phyloP scores from a whole-genome alignment of 2,797 vertebrate genomes.

The Oceanodroma leucorhoa region DNA sequence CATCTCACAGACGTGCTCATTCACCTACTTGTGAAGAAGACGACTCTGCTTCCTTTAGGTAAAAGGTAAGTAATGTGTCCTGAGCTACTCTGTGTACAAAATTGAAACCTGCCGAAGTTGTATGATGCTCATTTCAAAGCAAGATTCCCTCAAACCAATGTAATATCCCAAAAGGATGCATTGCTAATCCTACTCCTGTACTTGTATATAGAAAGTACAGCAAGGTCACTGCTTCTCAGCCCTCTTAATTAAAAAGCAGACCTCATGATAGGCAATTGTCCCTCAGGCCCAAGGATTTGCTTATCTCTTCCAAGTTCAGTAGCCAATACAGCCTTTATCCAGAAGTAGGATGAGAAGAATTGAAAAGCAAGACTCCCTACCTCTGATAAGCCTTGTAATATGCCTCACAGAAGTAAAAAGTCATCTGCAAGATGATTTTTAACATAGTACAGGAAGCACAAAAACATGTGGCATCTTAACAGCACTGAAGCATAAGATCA shows the following conservation, averaged over 20 bases:
- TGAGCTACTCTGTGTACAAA: background rate
- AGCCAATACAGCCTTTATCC: background rate
- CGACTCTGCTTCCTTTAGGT: background rate
- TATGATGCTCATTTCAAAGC: background rate
- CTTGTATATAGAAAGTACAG: background rate
- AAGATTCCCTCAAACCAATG: background rate
- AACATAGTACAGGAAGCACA: background rate
- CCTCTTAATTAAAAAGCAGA: slow-evolving; percentile 43
- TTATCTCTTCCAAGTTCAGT: slow-evolving; percentile 44
- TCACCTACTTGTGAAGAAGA: background rate
- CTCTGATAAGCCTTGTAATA: background rate
- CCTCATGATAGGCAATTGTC: background rate
- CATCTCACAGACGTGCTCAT: background rate
- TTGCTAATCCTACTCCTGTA: background rate
- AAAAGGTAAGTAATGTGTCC: background rate
- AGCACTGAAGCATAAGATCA: background rate
- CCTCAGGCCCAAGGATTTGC: slow-evolving; percentile 10
- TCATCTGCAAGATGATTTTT: background rate
- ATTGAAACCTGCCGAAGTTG: background rate
- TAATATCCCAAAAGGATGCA: background rate
- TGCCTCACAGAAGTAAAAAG: background rate
- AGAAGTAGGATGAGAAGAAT: background rate
- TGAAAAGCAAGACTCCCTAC: background rate
- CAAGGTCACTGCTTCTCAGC: slow-evolving; percentile 11
- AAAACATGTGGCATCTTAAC: background rate